These are phyloP conservation scores for Xerus inauris DNA, from an alignment of 2,113 vertebrate genomes.

Conservation along the genomic window DNA sequence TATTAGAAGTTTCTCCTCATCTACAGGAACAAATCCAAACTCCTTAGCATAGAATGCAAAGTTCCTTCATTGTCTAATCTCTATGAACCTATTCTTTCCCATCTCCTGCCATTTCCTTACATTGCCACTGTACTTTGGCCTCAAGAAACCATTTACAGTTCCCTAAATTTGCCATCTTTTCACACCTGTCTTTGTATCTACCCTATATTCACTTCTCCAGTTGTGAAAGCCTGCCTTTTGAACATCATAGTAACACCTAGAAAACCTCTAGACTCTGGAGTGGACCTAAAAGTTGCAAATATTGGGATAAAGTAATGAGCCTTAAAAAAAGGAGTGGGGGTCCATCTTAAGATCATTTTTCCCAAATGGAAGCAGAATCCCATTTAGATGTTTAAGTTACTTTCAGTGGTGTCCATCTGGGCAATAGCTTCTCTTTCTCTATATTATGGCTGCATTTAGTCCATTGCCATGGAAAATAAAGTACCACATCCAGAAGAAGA, in stretches of 20 bases:
- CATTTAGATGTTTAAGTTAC: conserved; percentile 6
- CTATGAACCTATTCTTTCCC: neutral
- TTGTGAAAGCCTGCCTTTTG: conserved; percentile 28
- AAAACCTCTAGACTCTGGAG: neutral
- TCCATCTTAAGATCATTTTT: neutral
- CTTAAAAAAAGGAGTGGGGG: neutral
- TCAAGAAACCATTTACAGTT: neutral
- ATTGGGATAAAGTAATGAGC: neutral
- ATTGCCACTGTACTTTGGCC: neutral
- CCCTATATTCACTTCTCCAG: neutral
- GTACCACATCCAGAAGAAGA: conserved; percentile 21
- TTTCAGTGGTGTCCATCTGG: conserved; percentile 45
- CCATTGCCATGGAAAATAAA: neutral
- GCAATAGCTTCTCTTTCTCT: neutral
- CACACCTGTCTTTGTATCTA: neutral
- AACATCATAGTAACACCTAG: neutral
- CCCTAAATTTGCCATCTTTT: neutral
- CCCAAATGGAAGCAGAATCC: neutral
- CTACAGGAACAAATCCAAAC: neutral
- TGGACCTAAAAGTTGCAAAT: neutral
- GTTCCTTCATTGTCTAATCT: neutral
- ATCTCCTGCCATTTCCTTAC: neutral
- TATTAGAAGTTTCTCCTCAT: neutral
- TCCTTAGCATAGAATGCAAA: neutral
- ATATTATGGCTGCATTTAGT: conserved; percentile 2